Conservation (phyloP, 2,888 invertebrate genomes). For the Cotesia congregata region DNA sequence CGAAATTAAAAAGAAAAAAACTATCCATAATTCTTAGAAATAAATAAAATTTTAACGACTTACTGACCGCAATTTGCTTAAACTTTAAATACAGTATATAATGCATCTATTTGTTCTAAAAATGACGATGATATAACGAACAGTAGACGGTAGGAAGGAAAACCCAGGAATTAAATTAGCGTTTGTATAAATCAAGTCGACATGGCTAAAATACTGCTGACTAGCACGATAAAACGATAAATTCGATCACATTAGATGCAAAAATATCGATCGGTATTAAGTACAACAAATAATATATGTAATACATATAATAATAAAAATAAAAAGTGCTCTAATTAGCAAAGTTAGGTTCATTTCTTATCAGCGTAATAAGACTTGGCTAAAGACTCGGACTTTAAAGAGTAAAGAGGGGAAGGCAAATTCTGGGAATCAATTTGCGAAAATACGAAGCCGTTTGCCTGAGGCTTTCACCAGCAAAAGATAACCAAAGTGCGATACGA, state of each 20-base stretch:
- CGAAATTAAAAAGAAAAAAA: neutral
- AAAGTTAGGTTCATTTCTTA: neutral
- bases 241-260: neutral
- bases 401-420: neutral
- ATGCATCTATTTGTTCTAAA: neutral
- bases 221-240: constrained; percentile 18
- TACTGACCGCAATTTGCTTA: constrained; percentile 45
- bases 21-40: neutral
- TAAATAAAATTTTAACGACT: constrained; percentile 39
- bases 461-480: constrained; percentile 16
- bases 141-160: neutral
- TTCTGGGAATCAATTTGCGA: constrained; percentile 7
- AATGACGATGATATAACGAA: neutral
- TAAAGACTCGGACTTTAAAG: neutral
- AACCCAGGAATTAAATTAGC: neutral
- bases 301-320: no score
- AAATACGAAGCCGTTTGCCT: constrained; percentile 5
- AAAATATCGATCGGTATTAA: no score
- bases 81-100: constrained; percentile 18
- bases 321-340: neutral
- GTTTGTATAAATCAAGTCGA: constrained; percentile 8
- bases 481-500: constrained; percentile 33
- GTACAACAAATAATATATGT: no score
- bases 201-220: constrained; percentile 42
- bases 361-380: neutral